phyloP scores from a whole-genome alignment of 2,797 vertebrate genomes.

The Sandelia bainsii region DNA sequence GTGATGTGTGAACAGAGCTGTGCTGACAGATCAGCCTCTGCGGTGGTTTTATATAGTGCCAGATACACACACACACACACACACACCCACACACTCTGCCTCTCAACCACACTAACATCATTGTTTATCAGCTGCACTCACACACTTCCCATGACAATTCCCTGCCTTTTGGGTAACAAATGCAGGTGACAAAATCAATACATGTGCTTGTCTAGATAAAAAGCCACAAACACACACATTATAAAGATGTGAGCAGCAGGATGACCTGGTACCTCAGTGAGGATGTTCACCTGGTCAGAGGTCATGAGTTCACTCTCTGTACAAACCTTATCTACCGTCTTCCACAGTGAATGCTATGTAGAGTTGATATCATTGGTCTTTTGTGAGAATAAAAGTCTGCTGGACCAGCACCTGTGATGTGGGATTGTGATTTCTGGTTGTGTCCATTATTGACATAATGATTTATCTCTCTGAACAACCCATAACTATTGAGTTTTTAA shows the following conservation, averaged over 20 bases:
- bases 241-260: conserved; percentile 6
- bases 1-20: conserved; percentile 32
- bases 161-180: neutral
- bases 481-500: neutral
- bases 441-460: neutral
- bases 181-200: neutral
- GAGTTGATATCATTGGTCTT: neutral
- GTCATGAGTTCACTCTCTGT: neutral
- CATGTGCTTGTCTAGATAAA: neutral
- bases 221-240: neutral
- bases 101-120: neutral
- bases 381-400: neutral
- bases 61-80: conserved; percentile 3
- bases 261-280: neutral
- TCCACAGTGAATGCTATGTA: neutral
- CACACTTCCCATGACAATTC: conserved; percentile 5
- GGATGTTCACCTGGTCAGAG: neutral
- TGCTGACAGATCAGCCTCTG: conserved; percentile 14
- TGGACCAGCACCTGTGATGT: no score
- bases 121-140: conserved; percentile 15
- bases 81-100: neutral
- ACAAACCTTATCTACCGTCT: neutral
- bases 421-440: neutral
- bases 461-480: no score
- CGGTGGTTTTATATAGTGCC: neutral